Evolutionary conservation across 2,113 vertebrate genomes (phyloP).

Genomic region (Muntiacus muntjak): DNA sequence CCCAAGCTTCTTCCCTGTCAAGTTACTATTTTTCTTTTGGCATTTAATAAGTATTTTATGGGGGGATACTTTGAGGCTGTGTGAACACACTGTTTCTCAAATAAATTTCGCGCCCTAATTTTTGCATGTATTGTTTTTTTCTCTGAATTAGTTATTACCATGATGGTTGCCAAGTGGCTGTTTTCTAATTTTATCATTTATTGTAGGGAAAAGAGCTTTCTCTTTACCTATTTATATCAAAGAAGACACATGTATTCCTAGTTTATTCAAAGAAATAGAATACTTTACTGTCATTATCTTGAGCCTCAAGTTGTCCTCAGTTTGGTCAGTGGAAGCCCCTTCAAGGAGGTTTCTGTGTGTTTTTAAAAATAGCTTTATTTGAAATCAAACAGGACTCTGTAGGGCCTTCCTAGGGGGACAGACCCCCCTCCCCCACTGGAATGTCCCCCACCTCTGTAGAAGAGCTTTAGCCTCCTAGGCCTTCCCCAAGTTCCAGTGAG

Average conservation of each 20-base stretch:
- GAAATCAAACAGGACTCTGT: not conserved
- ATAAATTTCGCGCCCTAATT: not conserved
- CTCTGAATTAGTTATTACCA: not conserved
- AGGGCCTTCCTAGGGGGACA: not conserved
- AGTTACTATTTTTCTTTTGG: not conserved
- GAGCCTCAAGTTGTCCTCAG: not conserved
- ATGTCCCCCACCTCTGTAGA: not conserved
- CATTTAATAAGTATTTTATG: not conserved
- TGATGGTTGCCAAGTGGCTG: not conserved
- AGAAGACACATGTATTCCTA: not conserved
- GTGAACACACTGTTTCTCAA: not conserved
- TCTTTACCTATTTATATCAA: not conserved
- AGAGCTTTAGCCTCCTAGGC: not conserved
- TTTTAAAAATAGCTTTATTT: not conserved
- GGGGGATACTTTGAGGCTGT: not conserved
- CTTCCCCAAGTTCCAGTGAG: not conserved
- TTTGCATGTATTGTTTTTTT: not conserved
- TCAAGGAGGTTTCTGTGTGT: not conserved
- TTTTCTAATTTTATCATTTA: not conserved
- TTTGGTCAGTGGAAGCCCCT: not conserved
- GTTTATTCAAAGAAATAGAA: not conserved
- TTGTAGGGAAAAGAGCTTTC: not conserved
- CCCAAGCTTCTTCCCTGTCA: not conserved
- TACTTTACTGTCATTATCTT: not conserved
- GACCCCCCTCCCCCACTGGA: not conserved